Conservation (phyloP, 2,113 vertebrate species). For the Gallinago undulata region DNA sequence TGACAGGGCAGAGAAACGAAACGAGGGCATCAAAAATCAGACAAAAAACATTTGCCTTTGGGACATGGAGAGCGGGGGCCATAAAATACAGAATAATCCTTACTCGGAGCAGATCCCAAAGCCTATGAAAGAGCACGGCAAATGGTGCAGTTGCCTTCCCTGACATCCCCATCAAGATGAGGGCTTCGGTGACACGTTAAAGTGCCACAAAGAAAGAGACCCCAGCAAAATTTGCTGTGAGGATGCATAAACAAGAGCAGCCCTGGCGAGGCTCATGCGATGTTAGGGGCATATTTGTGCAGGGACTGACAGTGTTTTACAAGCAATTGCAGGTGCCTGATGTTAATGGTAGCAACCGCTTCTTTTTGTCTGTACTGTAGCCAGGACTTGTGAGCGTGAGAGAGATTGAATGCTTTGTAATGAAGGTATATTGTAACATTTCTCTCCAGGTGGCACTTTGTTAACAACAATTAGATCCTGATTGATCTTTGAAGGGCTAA, state of each 20-base stretch:
- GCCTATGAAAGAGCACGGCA: neutral
- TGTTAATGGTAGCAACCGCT: conserved; percentile 41
- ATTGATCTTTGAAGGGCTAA: conserved; percentile 77
- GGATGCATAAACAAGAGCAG: neutral
- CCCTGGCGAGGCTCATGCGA: neutral
- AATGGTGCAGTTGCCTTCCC: neutral
- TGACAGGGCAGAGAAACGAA: neutral
- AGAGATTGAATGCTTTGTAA: conserved; percentile 73
- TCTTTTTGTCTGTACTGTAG: conserved; percentile 52
- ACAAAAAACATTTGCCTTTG: neutral
- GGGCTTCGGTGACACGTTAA: neutral
- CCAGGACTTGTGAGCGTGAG: conserved; percentile 39
- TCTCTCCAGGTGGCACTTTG: conserved; percentile 78
- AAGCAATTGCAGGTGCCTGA: conserved; percentile 66
- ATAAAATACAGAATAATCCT: neutral
- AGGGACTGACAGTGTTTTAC: conserved; percentile 32
- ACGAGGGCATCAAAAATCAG: neutral
- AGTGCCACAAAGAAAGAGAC: neutral
- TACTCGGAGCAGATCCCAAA: neutral
- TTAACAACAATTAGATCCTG: conserved; percentile 75
- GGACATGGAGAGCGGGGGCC: neutral
- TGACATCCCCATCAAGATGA: fast-evolving
- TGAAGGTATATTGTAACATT: conserved; percentile 77
- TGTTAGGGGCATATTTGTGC: conserved; percentile 23
- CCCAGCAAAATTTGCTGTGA: neutral